Evolutionary conservation across 2,113 vertebrate genomes (phyloP).

Genomic region (Anguilla rostrata): DNA sequence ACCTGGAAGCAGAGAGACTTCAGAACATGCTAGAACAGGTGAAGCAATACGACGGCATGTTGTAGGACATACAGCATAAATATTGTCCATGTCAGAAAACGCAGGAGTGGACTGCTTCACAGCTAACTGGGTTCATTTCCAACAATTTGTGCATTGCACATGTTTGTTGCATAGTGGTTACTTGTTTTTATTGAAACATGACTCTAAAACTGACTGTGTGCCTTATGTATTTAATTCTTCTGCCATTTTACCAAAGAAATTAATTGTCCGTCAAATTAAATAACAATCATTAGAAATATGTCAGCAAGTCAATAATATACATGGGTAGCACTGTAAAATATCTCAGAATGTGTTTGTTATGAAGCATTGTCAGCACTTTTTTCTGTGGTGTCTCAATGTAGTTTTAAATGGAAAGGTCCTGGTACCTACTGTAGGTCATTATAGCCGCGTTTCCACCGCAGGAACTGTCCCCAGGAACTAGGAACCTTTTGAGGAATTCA

Average conservation of each 20-base stretch:
- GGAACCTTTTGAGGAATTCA: no score
- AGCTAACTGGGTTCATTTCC: no score
- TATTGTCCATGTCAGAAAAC: conserved; percentile 32
- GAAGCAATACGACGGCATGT: conserved; percentile 40
- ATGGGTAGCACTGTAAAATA: neutral
- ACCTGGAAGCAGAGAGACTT: conserved; percentile 95
- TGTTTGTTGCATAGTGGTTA: neutral
- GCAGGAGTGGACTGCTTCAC: neutral
- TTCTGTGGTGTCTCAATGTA: neutral
- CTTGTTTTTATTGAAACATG: neutral
- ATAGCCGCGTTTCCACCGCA: no score
- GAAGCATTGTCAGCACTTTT: neutral
- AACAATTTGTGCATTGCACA: neutral
- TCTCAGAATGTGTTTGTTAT: neutral
- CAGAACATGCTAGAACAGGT: conserved; percentile 99
- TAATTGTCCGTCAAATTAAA: neutral
- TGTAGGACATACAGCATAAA: neutral
- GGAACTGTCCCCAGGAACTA: no score
- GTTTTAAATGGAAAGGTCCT: no score
- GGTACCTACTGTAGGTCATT: no score
- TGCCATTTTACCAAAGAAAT: neutral
- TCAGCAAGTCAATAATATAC: neutral
- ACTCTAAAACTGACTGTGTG: neutral
- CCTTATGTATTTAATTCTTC: neutral
- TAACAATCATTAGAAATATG: no score